Evolutionary conservation across 1,140 invertebrate species (phyloP), one percentile per base, ranked within the genome.

Genomic region (Drosophila kepulauana): DNA sequence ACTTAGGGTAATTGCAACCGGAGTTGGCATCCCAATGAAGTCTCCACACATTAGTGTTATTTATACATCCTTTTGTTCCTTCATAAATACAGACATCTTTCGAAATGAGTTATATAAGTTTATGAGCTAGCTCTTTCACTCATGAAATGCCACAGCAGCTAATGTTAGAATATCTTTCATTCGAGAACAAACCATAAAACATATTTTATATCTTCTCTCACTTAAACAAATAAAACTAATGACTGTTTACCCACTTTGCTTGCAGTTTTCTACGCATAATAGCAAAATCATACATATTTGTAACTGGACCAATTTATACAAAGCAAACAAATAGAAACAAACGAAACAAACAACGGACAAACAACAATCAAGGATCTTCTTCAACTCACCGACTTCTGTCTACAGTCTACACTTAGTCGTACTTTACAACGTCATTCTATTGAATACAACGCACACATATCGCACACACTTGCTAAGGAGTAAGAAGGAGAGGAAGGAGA

Each of bases 301-400:
- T 33, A 81, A 88, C 77, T 88, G 84, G 85, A 87, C 84, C 84
- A 87, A 87, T 87, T 87, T 87, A 72, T 57, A 65, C 61, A 74
- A 77, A 57, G 48, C 52, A 73, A 82, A 79, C 69, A 74, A 78
- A 69, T 68, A 25, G 3, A 25, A 25, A 25, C 20, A 15, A 35
- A 20, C 6, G 16, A 3, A 63, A 52, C 20, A 65, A 65, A 52
- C 13, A 25, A 56, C 33, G 15, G 51, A 38, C 35, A 38, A 25
- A 56, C 51, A 66, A 66, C 51, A 82, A 81, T 64, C 67, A 41
- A 62, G 58, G 61, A 62, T 49, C 51, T 52, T 52, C 51, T 52
- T 25, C 20, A 25, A 33, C 67, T 69, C 67, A 69, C 67, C 69
- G 69, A 72, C 69, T 72, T 49, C 33, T 49, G 46, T 65, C 41